Conservation (phyloP, 2,113 vertebrate species). For the Sturnus vulgaris region DNA sequence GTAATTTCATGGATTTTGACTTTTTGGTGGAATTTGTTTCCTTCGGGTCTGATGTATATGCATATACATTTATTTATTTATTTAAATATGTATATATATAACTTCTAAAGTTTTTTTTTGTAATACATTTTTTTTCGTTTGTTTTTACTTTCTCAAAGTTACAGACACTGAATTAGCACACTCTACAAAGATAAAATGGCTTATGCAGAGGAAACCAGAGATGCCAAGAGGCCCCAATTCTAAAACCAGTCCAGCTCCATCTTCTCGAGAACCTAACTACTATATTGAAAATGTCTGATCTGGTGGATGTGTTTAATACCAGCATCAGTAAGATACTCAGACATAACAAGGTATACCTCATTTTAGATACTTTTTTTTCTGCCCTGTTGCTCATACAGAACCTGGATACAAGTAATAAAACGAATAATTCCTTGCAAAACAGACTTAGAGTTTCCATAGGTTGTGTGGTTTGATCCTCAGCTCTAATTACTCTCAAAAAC, state of each 20-base stretch:
- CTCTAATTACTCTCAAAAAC: not conserved
- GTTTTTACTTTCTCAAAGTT: not conserved
- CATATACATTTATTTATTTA: too few relatives aligned
- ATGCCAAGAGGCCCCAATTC: not conserved
- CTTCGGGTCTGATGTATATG: not conserved
- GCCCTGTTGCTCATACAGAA: not conserved
- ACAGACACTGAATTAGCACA: not conserved
- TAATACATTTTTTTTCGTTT: not conserved
- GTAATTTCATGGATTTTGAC: not conserved
- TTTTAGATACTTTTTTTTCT: not conserved
- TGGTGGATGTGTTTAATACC: too few relatives aligned
- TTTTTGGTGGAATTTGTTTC: not conserved
- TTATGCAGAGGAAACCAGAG: not conserved
- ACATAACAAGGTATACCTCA: not conserved
- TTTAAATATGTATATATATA: too few relatives aligned
- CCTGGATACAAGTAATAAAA: not conserved
- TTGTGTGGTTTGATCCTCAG: not conserved
- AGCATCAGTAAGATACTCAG: not conserved
- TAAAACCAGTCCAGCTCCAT: not conserved
- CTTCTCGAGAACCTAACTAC: not conserved
- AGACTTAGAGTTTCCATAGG: not conserved
- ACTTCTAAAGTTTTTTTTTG: not conserved
- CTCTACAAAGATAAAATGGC: not conserved
- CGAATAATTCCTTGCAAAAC: not conserved
- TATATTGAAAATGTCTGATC: rapidly evolving